Percentiles rank a stretch among this genome's conserved stretches.
Evolutionary conservation across 2,888 invertebrate genomes (phyloP).

Genomic region (Pandemis heparana): DNA sequence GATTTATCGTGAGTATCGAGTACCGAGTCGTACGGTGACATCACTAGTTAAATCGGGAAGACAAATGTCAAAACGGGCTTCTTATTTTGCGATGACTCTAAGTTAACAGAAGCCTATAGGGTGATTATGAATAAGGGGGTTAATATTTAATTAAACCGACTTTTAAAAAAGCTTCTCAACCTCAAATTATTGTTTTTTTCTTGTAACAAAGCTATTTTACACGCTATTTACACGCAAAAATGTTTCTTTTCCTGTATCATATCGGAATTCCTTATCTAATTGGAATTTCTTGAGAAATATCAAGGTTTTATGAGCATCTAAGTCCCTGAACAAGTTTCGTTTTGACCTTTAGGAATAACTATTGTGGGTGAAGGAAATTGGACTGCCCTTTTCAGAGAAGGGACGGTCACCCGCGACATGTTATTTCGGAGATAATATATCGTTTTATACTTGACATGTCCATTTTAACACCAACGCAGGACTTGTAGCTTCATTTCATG

Average conservation of each 20-base stretch:
- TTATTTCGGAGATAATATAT: constrained; percentile 24
- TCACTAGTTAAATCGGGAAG: too few relatives aligned
- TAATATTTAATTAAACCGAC: too few relatives aligned
- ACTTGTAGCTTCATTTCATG: not conserved
- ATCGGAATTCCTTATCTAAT: not conserved
- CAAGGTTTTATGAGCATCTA: not conserved
- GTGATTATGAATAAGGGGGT: too few relatives aligned
- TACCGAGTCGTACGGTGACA: too few relatives aligned
- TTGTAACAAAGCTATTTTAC: too few relatives aligned
- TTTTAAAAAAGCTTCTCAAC: too few relatives aligned
- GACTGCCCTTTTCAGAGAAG: constrained; percentile 19
- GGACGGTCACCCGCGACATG: constrained; percentile 6
- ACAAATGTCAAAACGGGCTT: too few relatives aligned
- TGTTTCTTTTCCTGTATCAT: not conserved
- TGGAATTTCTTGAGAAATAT: not conserved
- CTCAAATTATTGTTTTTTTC: too few relatives aligned
- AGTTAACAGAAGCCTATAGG: too few relatives aligned
- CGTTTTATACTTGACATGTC: constrained; percentile 6
- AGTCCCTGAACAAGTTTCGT: not conserved
- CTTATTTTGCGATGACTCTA: too few relatives aligned
- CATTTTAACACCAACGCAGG: not conserved
- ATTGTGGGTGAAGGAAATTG: constrained; percentile 25
- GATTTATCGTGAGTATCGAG: too few relatives aligned
- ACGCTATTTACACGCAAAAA: not conserved
- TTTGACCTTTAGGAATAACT: constrained; percentile 3